These are phyloP conservation scores for Borostomias antarcticus DNA, from an alignment of 2,797 vertebrate species.

Conservation along the genomic window DNA sequence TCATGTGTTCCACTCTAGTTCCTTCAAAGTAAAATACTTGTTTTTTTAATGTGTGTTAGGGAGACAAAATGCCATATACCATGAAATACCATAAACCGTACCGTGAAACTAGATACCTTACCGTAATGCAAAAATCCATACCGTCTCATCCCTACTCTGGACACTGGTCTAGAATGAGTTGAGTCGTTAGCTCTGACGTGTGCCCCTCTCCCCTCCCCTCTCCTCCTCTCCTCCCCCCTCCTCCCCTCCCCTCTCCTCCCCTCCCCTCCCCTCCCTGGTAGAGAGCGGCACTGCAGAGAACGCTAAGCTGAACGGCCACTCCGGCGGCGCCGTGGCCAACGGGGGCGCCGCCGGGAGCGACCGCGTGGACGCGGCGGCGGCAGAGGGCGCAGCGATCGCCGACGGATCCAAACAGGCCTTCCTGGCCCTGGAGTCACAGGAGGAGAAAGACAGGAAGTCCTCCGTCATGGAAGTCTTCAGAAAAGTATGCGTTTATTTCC, in stretches of 20 bases:
- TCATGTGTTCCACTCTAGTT: no score
- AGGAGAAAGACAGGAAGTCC: slow-evolving; percentile 53
- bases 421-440: slow-evolving; percentile 44
- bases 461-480: slow-evolving; percentile 75
- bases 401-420: slow-evolving; percentile 38
- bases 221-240: neutral
- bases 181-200: neutral
- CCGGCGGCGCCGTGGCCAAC: slow-evolving; percentile 38
- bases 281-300: slow-evolving; percentile 46
- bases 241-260: neutral
- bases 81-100: no score
- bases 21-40: no score
- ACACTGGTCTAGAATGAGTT: neutral
- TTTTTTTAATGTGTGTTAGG: no score
- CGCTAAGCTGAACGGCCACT: slow-evolving; percentile 52
- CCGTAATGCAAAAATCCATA: no score
- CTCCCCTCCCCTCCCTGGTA: slow-evolving; percentile 6
- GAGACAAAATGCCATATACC: no score
- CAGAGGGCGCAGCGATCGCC: neutral
- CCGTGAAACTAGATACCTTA: no score
- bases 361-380: neutral
- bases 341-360: fast-evolving
- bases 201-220: no score
- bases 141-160: no score
- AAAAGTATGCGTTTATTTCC: no score